A percentile compares a stretch with the other conserved stretches of the same genome.
phyloP scores from a whole-genome alignment of 2,113 vertebrate species.

The Charina bottae region DNA sequence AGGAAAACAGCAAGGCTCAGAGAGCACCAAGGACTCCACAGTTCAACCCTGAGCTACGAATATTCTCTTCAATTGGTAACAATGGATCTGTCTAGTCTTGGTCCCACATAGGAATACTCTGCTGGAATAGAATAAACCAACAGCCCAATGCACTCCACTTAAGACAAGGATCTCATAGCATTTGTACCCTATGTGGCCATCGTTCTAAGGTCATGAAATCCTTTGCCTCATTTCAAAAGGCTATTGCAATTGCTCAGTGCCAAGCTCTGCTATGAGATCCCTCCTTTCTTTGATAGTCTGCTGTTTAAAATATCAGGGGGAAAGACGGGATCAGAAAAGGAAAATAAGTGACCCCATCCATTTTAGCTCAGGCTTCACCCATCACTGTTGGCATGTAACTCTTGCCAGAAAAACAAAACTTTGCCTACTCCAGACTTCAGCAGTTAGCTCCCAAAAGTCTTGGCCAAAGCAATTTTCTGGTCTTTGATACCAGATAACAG shows the following conservation, averaged over 20 bases:
- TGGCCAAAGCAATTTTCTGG: not conserved
- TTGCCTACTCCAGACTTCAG: not conserved
- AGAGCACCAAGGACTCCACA: no score
- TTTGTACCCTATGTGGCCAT: not conserved
- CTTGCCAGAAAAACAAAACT: not conserved
- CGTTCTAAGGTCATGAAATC: not conserved
- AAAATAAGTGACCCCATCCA: not conserved
- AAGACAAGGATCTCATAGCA: not conserved
- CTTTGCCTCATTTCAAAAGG: not conserved
- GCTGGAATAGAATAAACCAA: not conserved
- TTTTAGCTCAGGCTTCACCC: not conserved
- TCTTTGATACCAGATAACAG: not conserved
- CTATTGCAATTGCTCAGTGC: not conserved
- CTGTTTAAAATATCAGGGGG: not conserved
- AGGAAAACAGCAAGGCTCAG: no score
- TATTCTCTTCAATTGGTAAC: no score
- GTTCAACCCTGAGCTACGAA: no score
- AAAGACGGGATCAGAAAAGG: not conserved
- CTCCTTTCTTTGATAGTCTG: not conserved
- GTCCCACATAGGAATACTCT: not conserved
- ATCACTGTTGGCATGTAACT: not conserved
- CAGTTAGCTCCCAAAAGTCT: not conserved
- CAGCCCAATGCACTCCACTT: not conserved
- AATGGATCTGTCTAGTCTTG: not conserved
- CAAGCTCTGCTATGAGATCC: not conserved